Base-by-base conservation (phyloP, 2,888 invertebrate genomes). In the Margaritifera margaritifera region DNA sequence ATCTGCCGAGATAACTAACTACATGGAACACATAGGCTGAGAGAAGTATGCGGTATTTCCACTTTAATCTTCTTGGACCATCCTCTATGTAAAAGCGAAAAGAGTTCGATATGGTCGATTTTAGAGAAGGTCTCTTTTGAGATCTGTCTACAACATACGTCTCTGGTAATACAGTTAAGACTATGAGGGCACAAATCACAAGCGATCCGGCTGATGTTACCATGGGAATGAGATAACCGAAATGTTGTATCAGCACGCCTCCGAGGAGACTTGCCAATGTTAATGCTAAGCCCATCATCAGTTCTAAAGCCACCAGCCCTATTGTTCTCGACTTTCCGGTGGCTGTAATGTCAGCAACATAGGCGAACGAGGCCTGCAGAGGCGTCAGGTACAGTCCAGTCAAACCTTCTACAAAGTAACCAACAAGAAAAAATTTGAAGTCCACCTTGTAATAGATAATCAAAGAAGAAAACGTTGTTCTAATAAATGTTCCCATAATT, bases 361-460 rank as follows among this genome's bases (percentile, higher is more conserved):
- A 78, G 8, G 75, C 75, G 11, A 69, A 69, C 22, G 70, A 64
- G 2, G 75, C 74, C 58, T 75, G 74, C 15, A 72, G 60, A 15
- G 67, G 62, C 0, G 77, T 72, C 15, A 68, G 59, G 51, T 66
- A 74, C 54, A 69, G 65, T 1, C 80, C 80, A 1, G 72, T 67
- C n/a, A 71, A 59, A 11, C 81, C 83, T 64, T 80, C 81, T 8
- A 81, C 52, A n/a, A 73, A 54, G 69, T 72, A 77, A 2, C 69
- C 78, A 15, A 73, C 64, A 18, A 78, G 64, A 50, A 82, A 67
- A 66, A 71, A 76, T 3, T 68, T 27, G 22, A 80, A 59, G 15
- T 74, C 67, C 50, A 78, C 59, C 11, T 77, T 65, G 68, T 75
- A 82, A 69, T 77, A 65, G 50, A 80, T 75, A 24, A 80, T 71